Conservation (phyloP, 2,888 invertebrate species). For the Seira ritae region DNA sequence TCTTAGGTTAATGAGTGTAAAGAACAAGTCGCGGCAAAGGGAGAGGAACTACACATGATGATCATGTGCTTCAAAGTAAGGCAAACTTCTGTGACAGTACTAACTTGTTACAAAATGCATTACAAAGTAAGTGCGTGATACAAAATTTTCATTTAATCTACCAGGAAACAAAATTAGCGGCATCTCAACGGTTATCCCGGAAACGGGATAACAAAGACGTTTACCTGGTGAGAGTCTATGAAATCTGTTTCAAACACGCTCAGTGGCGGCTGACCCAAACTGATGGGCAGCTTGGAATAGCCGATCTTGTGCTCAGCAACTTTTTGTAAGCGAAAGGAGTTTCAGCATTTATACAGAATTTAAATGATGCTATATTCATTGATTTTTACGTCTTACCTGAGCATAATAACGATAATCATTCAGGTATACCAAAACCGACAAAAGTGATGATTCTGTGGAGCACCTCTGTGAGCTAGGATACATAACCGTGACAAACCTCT, state of each 20-base stretch:
- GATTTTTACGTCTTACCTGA: too few species aligned
- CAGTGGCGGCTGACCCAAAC: conserved; percentile 98
- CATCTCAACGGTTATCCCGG: conserved; percentile 71
- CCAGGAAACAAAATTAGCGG: conserved; percentile 73
- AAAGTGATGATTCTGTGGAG: conserved; percentile 97
- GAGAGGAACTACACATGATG: conserved; percentile 97
- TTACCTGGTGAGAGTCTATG: conserved; percentile 86
- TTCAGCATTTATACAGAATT: background rate
- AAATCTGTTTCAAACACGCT: conserved; percentile 99
- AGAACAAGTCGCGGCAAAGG: conserved; percentile 88
- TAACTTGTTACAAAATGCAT: background rate
- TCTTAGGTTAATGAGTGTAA: conserved; percentile 89
- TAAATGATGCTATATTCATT: background rate
- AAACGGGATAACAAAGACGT: conserved; percentile 82
- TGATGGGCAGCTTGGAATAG: conserved; percentile 98
- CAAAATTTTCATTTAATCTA: background rate
- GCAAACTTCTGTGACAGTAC: background rate
- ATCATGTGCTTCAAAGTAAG: conserved; percentile 88
- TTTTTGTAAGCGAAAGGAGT: conserved; percentile 83
- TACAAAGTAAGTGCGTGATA: background rate
- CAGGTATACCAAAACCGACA: conserved; percentile 96
- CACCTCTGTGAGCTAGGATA: conserved; percentile 97
- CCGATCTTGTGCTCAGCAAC: conserved; percentile 95
- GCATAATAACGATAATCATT: background rate
- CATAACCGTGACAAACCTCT: conserved; percentile 94